Evolutionary conservation across 2,113 vertebrate genomes (phyloP).

Genomic region (Melospiza georgiana): DNA sequence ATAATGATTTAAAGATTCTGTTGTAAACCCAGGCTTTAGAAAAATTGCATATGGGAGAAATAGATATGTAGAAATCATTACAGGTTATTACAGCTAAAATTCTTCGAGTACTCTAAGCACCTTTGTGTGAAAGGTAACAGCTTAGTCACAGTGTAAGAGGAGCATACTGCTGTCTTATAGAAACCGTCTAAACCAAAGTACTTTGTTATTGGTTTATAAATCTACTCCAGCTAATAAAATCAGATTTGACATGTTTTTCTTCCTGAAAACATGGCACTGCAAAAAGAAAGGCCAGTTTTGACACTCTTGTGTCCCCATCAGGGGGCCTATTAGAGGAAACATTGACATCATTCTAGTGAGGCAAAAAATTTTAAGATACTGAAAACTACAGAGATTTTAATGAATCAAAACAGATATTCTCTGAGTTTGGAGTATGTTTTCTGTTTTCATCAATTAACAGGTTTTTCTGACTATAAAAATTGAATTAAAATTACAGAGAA

Average conservation of each 20-base stretch:
- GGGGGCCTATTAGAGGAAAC: background rate
- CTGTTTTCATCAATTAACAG: background rate
- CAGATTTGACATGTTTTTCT: background rate
- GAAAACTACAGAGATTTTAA: background rate
- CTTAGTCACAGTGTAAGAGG: background rate
- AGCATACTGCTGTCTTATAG: background rate
- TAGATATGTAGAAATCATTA: background rate
- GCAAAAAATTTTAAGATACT: background rate
- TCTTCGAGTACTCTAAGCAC: background rate
- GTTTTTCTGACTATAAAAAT: background rate
- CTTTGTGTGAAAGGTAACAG: background rate
- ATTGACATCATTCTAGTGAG: background rate
- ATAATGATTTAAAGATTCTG: background rate
- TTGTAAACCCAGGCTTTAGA: background rate
- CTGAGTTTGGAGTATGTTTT: background rate
- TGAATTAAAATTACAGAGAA: background rate
- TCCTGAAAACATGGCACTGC: background rate
- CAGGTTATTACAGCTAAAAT: background rate
- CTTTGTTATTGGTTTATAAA: background rate
- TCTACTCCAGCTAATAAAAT: background rate
- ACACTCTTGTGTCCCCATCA: background rate
- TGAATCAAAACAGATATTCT: background rate
- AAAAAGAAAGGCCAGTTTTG: background rate
- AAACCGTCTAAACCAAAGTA: background rate
- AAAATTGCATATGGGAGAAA: background rate